Percentiles rank a stretch among this genome's conserved stretches.
Evolutionary conservation across 1,140 invertebrate genomes (phyloP).

Genomic region (Bradynema listronoti): DNA sequence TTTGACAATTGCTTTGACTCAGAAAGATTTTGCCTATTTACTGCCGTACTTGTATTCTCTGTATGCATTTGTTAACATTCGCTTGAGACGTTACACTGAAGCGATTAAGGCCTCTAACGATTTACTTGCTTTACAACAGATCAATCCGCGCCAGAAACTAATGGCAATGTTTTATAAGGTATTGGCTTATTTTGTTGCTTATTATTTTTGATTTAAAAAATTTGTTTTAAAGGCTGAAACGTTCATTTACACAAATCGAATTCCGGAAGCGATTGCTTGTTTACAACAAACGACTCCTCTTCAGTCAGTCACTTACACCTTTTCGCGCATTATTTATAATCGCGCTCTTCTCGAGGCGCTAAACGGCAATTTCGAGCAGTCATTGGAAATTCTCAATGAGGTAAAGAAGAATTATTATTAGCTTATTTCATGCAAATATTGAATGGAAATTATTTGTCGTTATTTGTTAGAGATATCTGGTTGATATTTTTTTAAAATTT

Average conservation of each 20-base stretch:
- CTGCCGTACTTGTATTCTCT: slow-evolving; percentile 14
- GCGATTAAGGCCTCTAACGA: neutral
- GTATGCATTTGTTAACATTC: slow-evolving; percentile 9
- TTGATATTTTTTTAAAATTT: too few species aligned
- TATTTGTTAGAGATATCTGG: neutral
- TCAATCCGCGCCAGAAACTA: slow-evolving; percentile 15
- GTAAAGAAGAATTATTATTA: neutral
- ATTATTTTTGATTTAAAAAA: slow-evolving; percentile 4
- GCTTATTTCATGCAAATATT: neutral
- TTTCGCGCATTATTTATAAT: slow-evolving; percentile 4
- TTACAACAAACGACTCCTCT: slow-evolving; percentile 6
- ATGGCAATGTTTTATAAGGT: slow-evolving; percentile 17
- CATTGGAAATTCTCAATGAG: slow-evolving; percentile 5
- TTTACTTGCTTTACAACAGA: slow-evolving; percentile 4
- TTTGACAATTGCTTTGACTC: neutral
- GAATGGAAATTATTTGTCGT: neutral
- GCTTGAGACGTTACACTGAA: neutral
- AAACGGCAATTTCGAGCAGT: neutral
- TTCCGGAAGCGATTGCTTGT: slow-evolving; percentile 9
- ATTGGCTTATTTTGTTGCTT: slow-evolving; percentile 12
- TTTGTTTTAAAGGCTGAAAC: slow-evolving; percentile 6
- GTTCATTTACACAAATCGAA: neutral
- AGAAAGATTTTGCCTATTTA: slow-evolving; percentile 16
- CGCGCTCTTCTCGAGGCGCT: slow-evolving; percentile 4
- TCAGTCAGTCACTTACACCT: slow-evolving; percentile 8